Base-by-base conservation (phyloP, 2,888 invertebrate species). In the Aethes cnicana region DNA sequence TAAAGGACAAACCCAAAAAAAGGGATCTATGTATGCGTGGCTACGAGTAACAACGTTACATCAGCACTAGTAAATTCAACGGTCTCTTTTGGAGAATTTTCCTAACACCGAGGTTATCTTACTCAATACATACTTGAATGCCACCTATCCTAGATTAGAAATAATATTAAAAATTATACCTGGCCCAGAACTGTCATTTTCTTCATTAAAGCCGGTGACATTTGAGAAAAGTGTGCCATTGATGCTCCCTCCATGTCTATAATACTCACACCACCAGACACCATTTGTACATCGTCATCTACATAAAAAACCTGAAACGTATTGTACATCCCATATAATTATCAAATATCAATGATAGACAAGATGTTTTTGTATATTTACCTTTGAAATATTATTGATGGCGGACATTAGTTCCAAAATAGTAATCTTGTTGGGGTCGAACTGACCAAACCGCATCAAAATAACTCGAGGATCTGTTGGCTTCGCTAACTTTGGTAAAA, bases 191-290 rank as follows among this genome's bases (percentile, higher is more conserved):
- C 68, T 1, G 78, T 73, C 83, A 82, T 77, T 69, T 92, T 92
- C 72, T 92, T 92, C 62, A 91, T 77, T 1, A 84, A 58, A 1
- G 82, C 61, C 0, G 92, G 91, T 1, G 91, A 83, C 75, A 91
- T 82, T 66, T 90, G 90, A 9, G 84, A 63, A 36, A 91, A 84
- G 61, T 92, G 92, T 2, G 74, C 74, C 68, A 91, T 73, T 1
- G 84, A 81, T 0, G 89, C 78, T 4, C 82, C 85, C 12, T 81
- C 74, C 55, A 92, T 68, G 64, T 93, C 93, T 21, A 91, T 59
- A 18, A 93, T 66, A 21, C 71, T 76, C n/a, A 77, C 68, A 11
- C 77, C 66, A 1, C 91, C 91, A n/a, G 77, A 69, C 1, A 91
- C 68, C 2, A 84, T 68, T 0, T 77, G 70, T 53, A 85, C 78